Percentiles rank a stretch among this genome's conserved stretches.
phyloP scores from a whole-genome alignment of 2,888 invertebrate genomes.

The Scaptomyza polygonia region DNA sequence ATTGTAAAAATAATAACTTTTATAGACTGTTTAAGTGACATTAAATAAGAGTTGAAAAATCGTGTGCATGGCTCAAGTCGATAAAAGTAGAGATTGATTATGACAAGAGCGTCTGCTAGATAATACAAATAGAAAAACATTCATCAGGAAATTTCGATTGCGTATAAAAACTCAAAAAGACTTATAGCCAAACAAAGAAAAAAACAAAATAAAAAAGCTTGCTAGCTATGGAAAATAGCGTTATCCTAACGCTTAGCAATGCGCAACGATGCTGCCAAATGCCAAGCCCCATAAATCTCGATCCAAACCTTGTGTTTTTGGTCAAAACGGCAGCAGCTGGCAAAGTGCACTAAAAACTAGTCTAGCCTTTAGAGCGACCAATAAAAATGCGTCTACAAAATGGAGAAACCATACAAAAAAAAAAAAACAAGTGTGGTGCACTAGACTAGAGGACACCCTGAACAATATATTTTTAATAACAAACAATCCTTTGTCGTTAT shows the following conservation, averaged over 20 bases:
- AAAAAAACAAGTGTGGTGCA: constrained; percentile 20
- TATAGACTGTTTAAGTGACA: too few relatives aligned
- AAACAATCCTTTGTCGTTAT: not conserved
- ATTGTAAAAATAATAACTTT: too few relatives aligned
- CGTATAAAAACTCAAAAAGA: constrained; percentile 14
- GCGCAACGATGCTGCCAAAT: constrained; percentile 12
- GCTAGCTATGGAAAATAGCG: constrained; percentile 10
- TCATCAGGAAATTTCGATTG: constrained; percentile 23
- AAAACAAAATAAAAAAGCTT: constrained; percentile 3
- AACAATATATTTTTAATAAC: not conserved
- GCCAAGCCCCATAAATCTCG: constrained; percentile 67
- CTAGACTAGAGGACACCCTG: not conserved
- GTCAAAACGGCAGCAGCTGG: constrained; percentile 67
- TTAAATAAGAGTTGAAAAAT: not conserved
- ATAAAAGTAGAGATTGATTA: not conserved
- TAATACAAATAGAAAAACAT: constrained; percentile 17
- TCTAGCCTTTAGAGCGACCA: constrained; percentile 68
- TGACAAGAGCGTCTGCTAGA: constrained; percentile 2
- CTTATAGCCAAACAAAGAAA: constrained; percentile 21
- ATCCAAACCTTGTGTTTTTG: constrained; percentile 58
- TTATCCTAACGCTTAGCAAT: constrained; percentile 27
- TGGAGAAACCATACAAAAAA: constrained; percentile 31
- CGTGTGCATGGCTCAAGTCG: not conserved
- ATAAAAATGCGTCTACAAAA: constrained; percentile 53
- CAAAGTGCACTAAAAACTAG: constrained; percentile 59